These are phyloP conservation scores for Drosophila auraria DNA, from an alignment of 1,140 invertebrate genomes.

Conservation along the genomic window DNA sequence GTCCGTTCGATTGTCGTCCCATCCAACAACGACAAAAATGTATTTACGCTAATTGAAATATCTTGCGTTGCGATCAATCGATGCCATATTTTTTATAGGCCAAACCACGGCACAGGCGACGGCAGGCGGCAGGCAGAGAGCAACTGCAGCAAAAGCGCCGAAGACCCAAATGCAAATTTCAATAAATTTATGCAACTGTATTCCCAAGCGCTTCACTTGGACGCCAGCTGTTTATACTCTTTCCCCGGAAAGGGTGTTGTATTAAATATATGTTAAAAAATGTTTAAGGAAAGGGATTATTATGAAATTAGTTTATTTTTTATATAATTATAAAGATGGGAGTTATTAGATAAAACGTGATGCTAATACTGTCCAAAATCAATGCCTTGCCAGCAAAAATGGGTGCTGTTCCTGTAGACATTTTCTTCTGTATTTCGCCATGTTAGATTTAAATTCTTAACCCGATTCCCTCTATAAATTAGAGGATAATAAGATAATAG, in stretches of 20 bases:
- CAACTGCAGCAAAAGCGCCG: slow-evolving; percentile 30
- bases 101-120: slow-evolving; percentile 50
- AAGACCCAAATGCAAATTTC: slow-evolving; percentile 79
- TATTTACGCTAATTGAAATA: slow-evolving; percentile 84
- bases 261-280: background rate
- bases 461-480: no score
- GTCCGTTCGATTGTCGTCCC: slow-evolving; percentile 41
- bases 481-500: no score
- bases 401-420: no score
- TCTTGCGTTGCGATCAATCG: slow-evolving; percentile 82
- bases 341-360: background rate
- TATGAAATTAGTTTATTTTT: background rate
- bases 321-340: no score
- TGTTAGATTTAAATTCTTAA: no score
- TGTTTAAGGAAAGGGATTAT: background rate
- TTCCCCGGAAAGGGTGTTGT: background rate
- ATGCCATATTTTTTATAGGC: slow-evolving; percentile 82
- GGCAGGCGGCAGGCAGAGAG: slow-evolving; percentile 15
- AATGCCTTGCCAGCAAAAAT: no score
- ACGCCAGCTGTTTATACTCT: slow-evolving; percentile 24
- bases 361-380: no score
- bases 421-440: no score
- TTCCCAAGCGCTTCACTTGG: slow-evolving; percentile 53
- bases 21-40: slow-evolving; percentile 74
- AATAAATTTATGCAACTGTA: slow-evolving; percentile 82